Evolutionary conservation across 2,797 vertebrate species (phyloP).

Genomic region (Eupleurogrammus muticus): DNA sequence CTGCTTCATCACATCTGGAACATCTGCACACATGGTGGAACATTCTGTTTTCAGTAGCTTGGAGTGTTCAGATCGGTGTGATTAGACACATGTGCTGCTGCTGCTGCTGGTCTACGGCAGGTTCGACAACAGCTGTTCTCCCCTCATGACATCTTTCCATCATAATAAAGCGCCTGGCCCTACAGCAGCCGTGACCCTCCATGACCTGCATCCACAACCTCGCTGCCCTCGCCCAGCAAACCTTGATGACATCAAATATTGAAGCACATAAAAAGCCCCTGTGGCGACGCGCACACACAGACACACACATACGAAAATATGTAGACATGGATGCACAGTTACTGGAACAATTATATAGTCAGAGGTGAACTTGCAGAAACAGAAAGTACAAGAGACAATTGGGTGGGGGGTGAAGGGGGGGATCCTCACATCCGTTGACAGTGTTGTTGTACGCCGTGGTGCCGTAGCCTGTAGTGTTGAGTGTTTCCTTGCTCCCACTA

Average conservation of each 20-base stretch:
- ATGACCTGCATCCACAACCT: constrained; percentile 43
- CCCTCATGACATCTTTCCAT: constrained; percentile 38
- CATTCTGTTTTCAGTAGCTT: constrained; percentile 17
- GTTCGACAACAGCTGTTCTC: constrained; percentile 45
- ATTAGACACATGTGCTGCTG: constrained; percentile 53
- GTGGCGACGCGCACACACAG: not conserved
- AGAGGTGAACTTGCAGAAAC: constrained; percentile 25
- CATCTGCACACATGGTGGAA: constrained; percentile 35
- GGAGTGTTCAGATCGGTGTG: constrained; percentile 21
- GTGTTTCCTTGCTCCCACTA: constrained; percentile 94
- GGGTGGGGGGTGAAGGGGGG: constrained; percentile 76
- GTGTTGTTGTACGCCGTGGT: constrained; percentile 88
- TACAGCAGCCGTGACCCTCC: constrained; percentile 48
- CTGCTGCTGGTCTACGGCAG: constrained; percentile 18
- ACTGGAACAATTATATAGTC: not conserved
- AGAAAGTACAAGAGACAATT: constrained; percentile 24
- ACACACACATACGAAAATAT: not conserved
- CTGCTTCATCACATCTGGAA: constrained; percentile 38
- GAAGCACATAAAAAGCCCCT: constrained; percentile 32
- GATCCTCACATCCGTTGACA: constrained; percentile 94
- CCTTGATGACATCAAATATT: constrained; percentile 25
- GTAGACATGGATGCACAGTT: not conserved
- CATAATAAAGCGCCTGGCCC: constrained; percentile 49
- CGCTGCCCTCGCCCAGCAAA: constrained; percentile 21
- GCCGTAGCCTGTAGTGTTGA: constrained; percentile 91